Percentiles rank a stretch among this genome's conserved stretches.
phyloP scores from a whole-genome alignment of 1,140 invertebrate genomes.

The Procambarus virginalis region DNA sequence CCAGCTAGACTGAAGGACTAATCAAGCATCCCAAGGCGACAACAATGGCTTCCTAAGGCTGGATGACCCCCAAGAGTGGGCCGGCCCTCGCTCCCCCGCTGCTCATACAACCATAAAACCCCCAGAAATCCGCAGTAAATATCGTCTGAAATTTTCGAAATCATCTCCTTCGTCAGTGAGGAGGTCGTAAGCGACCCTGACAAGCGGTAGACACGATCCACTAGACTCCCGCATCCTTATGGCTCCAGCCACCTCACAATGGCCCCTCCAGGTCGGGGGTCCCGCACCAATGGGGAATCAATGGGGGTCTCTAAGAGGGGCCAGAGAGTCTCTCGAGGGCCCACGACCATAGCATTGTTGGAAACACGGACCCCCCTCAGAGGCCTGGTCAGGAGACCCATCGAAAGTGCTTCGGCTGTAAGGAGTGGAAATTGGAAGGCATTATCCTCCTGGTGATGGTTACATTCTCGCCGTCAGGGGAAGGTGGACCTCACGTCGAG shows the following conservation, averaged over 20 bases:
- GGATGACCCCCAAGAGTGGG: neutral
- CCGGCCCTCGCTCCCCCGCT: constrained; percentile 18
- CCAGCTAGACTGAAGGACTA: constrained; percentile 33
- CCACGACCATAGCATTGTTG: constrained; percentile 38
- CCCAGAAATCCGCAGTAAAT: constrained; percentile 48
- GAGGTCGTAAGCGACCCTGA: constrained; percentile 29
- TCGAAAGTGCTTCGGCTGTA: constrained; percentile 11
- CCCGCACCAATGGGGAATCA: neutral
- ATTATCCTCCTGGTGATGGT: constrained; percentile 41
- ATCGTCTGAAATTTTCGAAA: constrained; percentile 21
- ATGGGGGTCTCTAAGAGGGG: neutral
- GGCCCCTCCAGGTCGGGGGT: constrained; percentile 25
- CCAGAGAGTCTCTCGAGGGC: constrained; percentile 16
- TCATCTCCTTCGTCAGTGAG: neutral
- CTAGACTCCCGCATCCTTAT: constrained; percentile 21
- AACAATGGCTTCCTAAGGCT: constrained; percentile 29
- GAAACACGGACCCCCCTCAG: constrained; percentile 13
- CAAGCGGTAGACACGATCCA: constrained; percentile 21
- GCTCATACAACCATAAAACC: constrained; percentile 50
- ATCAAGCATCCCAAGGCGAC: constrained; percentile 39
- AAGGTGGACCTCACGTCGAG: neutral
- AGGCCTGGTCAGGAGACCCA: constrained; percentile 30
- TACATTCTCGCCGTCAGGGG: constrained; percentile 18
- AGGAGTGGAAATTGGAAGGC: constrained; percentile 32
- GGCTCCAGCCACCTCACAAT: constrained; percentile 17